Percentiles rank a stretch among this genome's conserved stretches.
Evolutionary conservation across 1,140 invertebrate species (phyloP).

Genomic region (Sitophilus oryzae): DNA sequence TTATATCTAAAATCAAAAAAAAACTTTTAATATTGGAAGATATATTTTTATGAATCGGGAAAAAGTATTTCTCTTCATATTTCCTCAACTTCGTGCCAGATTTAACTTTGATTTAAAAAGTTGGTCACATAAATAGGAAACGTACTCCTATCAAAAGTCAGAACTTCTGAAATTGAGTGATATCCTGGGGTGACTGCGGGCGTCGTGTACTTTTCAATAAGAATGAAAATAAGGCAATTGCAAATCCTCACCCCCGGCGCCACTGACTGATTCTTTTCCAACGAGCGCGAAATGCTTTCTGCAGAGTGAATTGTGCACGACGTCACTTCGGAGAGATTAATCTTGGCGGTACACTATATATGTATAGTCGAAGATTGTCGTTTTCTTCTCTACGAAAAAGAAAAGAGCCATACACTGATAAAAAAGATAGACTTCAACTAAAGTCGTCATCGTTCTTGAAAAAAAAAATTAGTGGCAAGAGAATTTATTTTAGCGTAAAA

Average conservation of each 20-base stretch:
- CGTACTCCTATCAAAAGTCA: slow-evolving; percentile 16
- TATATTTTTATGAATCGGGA: not conserved
- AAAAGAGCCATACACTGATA: too few relatives aligned
- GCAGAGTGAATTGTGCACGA: not conserved
- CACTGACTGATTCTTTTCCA: slow-evolving; percentile 6
- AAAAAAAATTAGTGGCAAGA: too few relatives aligned
- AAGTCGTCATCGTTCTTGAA: too few relatives aligned
- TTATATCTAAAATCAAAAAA: too few relatives aligned
- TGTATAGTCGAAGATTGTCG: too few relatives aligned
- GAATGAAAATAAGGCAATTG: slow-evolving; percentile 22
- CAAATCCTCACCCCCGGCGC: slow-evolving; percentile 10
- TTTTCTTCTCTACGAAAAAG: too few relatives aligned
- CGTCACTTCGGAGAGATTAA: not conserved
- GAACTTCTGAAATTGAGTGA: slow-evolving; percentile 22
- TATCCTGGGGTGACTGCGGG: slow-evolving; percentile 16
- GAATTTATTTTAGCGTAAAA: too few relatives aligned
- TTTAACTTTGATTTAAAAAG: slow-evolving; percentile 11
- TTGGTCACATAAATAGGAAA: slow-evolving; percentile 10
- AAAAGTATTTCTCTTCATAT: not conserved
- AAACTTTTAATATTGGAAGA: too few relatives aligned
- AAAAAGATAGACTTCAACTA: too few relatives aligned
- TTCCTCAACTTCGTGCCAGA: not conserved
- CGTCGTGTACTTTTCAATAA: slow-evolving; percentile 20
- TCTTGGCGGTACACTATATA: too few relatives aligned
- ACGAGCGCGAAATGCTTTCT: not conserved